Evolutionary conservation across 2,113 vertebrate genomes (phyloP).

Genomic region (Micronycteris hirsuta): DNA sequence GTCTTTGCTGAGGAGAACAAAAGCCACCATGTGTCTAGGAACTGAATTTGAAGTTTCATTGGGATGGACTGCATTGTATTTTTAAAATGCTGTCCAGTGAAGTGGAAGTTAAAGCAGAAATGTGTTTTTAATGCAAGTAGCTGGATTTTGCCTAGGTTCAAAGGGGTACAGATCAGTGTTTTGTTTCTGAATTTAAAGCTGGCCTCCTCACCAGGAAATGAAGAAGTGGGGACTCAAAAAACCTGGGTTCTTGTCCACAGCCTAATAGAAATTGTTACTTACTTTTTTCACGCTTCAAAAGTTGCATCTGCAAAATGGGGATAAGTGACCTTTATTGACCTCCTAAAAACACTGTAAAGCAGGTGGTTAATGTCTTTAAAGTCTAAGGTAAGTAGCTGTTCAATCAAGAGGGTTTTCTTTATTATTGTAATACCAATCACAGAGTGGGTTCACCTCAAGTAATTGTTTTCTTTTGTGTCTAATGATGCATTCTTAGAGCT

Average conservation of each 20-base stretch:
- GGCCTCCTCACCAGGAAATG: not conserved
- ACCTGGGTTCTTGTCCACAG: not conserved
- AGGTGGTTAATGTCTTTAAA: conserved; percentile 46
- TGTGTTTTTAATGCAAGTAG: conserved; percentile 18
- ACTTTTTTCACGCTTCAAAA: conserved; percentile 1
- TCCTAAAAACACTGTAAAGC: not conserved
- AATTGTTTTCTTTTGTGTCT: conserved; percentile 67
- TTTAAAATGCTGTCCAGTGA: conserved; percentile 54
- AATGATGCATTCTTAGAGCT: conserved; percentile 70
- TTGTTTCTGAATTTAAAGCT: conserved; percentile 14
- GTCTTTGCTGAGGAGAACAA: conserved; percentile 60
- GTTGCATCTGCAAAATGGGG: conserved; percentile 54
- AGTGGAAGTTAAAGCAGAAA: conserved; percentile 64
- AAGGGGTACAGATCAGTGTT: not conserved
- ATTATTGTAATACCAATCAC: conserved; percentile 57
- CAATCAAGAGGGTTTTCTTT: conserved; percentile 56
- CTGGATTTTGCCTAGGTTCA: not conserved
- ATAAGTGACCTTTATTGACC: conserved; percentile 1
- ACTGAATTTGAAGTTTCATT: conserved; percentile 30
- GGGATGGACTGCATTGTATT: not conserved
- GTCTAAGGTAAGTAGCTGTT: conserved; percentile 44
- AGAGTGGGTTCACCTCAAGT: conserved; percentile 56
- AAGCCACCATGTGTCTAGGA: conserved; percentile 9
- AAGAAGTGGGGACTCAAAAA: not conserved
- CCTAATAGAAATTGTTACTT: not conserved